Evolutionary conservation across 2,888 invertebrate genomes (phyloP).

Genomic region (Nysson spinosus): DNA sequence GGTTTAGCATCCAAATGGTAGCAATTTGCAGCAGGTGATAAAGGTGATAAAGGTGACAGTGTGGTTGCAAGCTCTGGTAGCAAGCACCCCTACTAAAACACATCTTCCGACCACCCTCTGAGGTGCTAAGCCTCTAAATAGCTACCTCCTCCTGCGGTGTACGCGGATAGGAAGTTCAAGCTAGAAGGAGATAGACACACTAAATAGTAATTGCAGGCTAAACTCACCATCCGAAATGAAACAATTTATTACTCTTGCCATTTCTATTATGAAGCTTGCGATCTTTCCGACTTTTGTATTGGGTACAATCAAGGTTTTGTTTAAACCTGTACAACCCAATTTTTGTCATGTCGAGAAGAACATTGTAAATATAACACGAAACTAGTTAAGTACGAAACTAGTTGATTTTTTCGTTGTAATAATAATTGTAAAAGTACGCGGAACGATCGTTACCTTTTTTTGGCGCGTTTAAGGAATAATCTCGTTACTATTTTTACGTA

Average conservation of each 20-base stretch:
- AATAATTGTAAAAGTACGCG: too few relatives aligned
- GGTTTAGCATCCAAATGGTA: constrained; percentile 76
- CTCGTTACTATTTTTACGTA: too few relatives aligned
- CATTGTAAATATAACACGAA: too few relatives aligned
- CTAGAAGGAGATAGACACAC: constrained; percentile 45
- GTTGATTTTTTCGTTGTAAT: too few relatives aligned
- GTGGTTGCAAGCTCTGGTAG: constrained; percentile 68
- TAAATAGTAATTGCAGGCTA: constrained; percentile 40
- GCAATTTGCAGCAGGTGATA: constrained; percentile 77
- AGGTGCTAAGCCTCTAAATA: constrained; percentile 75
- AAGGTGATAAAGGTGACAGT: constrained; percentile 77
- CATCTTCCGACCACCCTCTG: constrained; percentile 45
- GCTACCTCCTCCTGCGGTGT: constrained; percentile 62
- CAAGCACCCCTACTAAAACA: constrained; percentile 44
- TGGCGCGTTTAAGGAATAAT: too few relatives aligned
- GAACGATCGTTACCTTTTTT: too few relatives aligned
- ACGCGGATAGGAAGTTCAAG: constrained; percentile 27
- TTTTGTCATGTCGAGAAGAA: too few relatives aligned
- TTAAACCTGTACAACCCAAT: too few relatives aligned
- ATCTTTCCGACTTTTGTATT: too few relatives aligned
- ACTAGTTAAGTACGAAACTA: too few relatives aligned
- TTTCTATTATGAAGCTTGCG: too few relatives aligned
- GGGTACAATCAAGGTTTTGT: too few relatives aligned
- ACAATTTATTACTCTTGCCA: constrained; percentile 30
- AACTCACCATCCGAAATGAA: constrained; percentile 14